Conservation (phyloP, 1,140 invertebrate genomes). For the Bombyx mori region DNA sequence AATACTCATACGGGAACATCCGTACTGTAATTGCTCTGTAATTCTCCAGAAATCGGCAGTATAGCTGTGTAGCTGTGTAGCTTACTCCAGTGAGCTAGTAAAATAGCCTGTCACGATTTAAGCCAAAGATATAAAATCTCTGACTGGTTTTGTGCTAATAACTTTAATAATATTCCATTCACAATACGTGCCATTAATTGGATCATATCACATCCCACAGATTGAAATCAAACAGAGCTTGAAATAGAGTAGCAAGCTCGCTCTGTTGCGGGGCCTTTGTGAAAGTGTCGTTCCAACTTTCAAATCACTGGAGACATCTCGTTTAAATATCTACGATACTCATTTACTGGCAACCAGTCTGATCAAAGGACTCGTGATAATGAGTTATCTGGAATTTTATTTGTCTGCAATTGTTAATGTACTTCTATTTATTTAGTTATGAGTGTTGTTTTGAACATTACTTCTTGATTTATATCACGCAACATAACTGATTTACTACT, state of each 20-base stretch:
- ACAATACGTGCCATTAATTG: conserved; percentile 24
- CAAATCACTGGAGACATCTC: not conserved
- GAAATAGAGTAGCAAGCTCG: conserved; percentile 17
- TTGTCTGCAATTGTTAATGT: not conserved
- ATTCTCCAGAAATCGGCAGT: too few relatives aligned
- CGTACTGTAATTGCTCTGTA: too few relatives aligned
- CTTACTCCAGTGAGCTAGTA: too few relatives aligned
- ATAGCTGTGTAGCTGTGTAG: too few relatives aligned
- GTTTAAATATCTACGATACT: not conserved
- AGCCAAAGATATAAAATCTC: too few relatives aligned
- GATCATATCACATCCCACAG: conserved; percentile 24
- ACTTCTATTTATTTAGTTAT: not conserved
- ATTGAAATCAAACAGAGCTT: conserved; percentile 22
- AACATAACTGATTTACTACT: too few relatives aligned
- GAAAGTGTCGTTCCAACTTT: not conserved
- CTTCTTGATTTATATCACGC: not conserved
- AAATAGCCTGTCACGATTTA: too few relatives aligned
- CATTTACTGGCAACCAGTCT: not conserved
- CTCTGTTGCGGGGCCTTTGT: conserved; percentile 4
- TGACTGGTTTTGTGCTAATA: too few relatives aligned
- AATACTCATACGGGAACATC: too few relatives aligned
- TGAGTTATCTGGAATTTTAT: not conserved
- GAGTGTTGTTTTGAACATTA: not conserved
- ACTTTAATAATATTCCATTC: too few relatives aligned
- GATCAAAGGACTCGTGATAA: not conserved